Percentiles rank a stretch among this genome's conserved stretches.
These are phyloP conservation scores for Petrocephalus microphthalmus DNA, from an alignment of 2,113 vertebrate genomes.

Conservation along the genomic window DNA sequence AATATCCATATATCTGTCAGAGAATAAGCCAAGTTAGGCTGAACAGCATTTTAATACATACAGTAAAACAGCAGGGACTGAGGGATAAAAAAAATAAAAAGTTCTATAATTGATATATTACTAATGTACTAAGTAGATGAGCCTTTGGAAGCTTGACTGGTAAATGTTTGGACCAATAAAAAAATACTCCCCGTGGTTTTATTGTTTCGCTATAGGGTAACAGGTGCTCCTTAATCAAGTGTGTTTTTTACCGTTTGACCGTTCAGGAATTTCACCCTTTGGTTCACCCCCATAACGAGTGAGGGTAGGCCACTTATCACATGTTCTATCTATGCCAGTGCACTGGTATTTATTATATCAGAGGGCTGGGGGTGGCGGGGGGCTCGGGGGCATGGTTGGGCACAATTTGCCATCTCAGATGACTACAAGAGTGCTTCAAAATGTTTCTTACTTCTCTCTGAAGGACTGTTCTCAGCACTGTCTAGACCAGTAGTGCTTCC, in stretches of 20 bases:
- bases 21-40: background rate
- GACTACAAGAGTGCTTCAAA: constrained; percentile 2
- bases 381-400: background rate
- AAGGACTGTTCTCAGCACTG: background rate
- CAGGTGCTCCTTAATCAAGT: background rate
- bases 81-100: background rate
- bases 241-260: background rate
- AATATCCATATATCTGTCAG: background rate
- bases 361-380: too few species aligned
- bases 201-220: background rate
- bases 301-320: background rate
- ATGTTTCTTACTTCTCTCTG: background rate
- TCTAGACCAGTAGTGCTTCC: constrained; percentile 5
- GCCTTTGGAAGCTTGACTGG: background rate
- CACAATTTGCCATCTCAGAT: constrained; percentile 13
- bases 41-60: too few species aligned
- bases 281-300: background rate
- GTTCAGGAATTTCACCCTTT: background rate
- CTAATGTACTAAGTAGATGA: background rate
- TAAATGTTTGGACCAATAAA: background rate
- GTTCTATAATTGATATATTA: background rate
- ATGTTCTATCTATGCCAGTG: background rate
- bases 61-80: background rate
- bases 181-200: background rate
- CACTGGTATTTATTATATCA: background rate